Evolutionary conservation across 2,888 invertebrate genomes (phyloP).

Genomic region (Onchidella celtica): DNA sequence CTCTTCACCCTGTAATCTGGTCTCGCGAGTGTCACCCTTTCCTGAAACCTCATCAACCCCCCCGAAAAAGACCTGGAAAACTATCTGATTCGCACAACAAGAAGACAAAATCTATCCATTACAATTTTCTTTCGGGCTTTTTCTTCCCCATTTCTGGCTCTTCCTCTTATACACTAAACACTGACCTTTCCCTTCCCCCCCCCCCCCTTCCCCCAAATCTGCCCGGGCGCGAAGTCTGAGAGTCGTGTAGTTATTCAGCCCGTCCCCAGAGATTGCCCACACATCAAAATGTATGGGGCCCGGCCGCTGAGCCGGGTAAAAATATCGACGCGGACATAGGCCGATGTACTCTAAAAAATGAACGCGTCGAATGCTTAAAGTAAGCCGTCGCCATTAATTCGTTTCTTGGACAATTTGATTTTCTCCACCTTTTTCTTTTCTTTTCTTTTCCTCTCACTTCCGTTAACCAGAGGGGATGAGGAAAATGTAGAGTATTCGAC

Average conservation of each 20-base stretch:
- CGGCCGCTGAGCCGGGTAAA: background rate
- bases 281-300: background rate
- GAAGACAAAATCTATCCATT: background rate
- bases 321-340: background rate
- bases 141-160: background rate
- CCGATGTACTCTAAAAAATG: conserved; percentile 18
- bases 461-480: no score
- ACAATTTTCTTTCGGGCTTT: background rate
- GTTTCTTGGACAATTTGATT: background rate
- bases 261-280: background rate
- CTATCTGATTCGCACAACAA: background rate
- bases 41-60: background rate
- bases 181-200: no score
- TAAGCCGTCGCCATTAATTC: background rate
- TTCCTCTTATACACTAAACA: background rate
- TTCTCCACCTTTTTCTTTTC: background rate
- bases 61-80: background rate
- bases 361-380: background rate
- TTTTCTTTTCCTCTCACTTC: background rate
- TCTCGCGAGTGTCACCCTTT: background rate
- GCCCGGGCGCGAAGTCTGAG: conserved; percentile 7
- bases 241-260: conserved; percentile 6
- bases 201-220: background rate
- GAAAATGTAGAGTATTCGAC: no score
- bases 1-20: background rate